Conservation (phyloP, 2,888 invertebrate species). For the Anoplius nigerrimus region DNA sequence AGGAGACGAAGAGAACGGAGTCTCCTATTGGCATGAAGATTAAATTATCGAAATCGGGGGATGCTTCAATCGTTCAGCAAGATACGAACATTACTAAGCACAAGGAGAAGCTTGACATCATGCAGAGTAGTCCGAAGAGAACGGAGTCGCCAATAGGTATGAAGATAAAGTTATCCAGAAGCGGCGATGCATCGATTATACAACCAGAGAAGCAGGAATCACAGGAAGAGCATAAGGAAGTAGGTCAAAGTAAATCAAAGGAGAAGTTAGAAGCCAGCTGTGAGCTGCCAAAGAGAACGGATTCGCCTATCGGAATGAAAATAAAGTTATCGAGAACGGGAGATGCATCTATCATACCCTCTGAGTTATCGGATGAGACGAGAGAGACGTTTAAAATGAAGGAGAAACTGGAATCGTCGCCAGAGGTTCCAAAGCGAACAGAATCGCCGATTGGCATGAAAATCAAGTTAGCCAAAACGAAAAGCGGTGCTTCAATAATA, state of each 20-base stretch:
- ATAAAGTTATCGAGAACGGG: slow-evolving; percentile 67
- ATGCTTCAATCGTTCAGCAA: slow-evolving; percentile 58
- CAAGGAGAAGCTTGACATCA: slow-evolving; percentile 50
- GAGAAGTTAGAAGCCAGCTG: slow-evolving; percentile 45
- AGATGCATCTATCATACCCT: slow-evolving; percentile 62
- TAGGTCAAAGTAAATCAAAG: slow-evolving; percentile 35
- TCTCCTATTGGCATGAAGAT: slow-evolving; percentile 63
- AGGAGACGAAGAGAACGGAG: slow-evolving; percentile 54
- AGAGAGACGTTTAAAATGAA: slow-evolving; percentile 50
- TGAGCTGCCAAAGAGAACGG: slow-evolving; percentile 48
- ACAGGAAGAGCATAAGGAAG: slow-evolving; percentile 46
- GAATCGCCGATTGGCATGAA: slow-evolving; percentile 71
- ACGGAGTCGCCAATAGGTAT: slow-evolving; percentile 65
- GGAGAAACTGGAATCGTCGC: slow-evolving; percentile 49
- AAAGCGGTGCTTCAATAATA: slow-evolving; percentile 63
- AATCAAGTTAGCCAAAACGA: slow-evolving; percentile 63
- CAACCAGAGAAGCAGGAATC: slow-evolving; percentile 53
- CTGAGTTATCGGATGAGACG: slow-evolving; percentile 49
- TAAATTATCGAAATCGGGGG: slow-evolving; percentile 57
- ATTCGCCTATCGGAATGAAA: slow-evolving; percentile 68
- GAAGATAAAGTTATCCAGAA: slow-evolving; percentile 69
- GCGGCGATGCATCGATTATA: slow-evolving; percentile 63
- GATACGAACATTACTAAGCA: slow-evolving; percentile 49
- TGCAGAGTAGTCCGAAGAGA: slow-evolving; percentile 51
- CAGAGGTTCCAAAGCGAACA: slow-evolving; percentile 61